Base-by-base conservation (phyloP, 2,888 invertebrate species). In the Pinctada fucata region DNA sequence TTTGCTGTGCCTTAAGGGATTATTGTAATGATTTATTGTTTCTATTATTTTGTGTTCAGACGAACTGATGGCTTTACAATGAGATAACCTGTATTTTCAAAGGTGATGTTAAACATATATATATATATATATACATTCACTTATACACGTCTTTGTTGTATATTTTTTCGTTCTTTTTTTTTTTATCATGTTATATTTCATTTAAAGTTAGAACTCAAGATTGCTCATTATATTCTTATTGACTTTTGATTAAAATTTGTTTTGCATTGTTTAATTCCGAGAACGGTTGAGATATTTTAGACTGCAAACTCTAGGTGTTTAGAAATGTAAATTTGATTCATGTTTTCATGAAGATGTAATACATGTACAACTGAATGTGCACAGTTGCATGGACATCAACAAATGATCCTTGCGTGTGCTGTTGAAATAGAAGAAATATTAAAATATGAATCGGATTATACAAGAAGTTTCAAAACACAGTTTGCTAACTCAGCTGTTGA, bases 1-100 rank as follows among this genome's bases (percentile, higher is more conserved):
- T 87, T 89, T 87, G 88, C 90, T 87, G 90, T 90, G 90, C 90
- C 90, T 90, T 90, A 89, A 85, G 84, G 83, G 86, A 87, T 86
- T 84, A 85, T 85, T 82, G 79, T 85, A 81, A 84, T 81, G 81
- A 79, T 68, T 82, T 85, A 81, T 83, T 81, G 83, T 83, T 86
- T 82, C 79, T 79, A 85, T 85, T 86, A 85, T 88, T 86, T 83
- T 86, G 86, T 88, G 88, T 89, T 88, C 87, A 85, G 85, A 85
- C 82, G 83, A 83, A 83, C 82, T 86, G 85, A 82, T 78, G 83
- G 89, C 89, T 90, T 89, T 90, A 90, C 87, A 86, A 84, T 84
- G 80, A 82, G 82, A 80, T 84, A 82, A 84, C 87, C 80, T 81
- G 82, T 84, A 84, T 87, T 85, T 87, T 86, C 85, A 85, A 84